Evolutionary conservation across 2,888 invertebrate genomes (phyloP).

Genomic region (Hyles lineata): DNA sequence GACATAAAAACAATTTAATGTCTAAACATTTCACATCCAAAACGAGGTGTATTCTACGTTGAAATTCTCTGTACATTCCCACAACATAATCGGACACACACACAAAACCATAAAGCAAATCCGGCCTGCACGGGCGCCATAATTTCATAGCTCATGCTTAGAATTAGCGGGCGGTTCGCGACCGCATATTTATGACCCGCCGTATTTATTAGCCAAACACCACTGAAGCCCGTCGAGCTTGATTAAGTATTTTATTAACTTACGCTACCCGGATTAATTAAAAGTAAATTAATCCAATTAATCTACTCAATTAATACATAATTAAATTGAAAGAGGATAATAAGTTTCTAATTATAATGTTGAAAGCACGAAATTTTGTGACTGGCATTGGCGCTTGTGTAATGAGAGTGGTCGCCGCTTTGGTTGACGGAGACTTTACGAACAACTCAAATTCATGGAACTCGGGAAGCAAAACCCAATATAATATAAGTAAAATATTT

Average conservation of each 20-base stretch:
- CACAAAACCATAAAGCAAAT: constrained; percentile 3
- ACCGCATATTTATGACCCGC: neutral
- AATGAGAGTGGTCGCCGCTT: no score
- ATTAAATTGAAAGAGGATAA: no score
- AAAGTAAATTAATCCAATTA: no score
- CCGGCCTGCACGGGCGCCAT: neutral
- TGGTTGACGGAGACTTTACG: no score
- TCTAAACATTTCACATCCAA: neutral
- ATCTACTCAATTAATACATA: no score
- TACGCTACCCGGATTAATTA: neutral
- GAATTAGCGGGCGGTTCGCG: neutral
- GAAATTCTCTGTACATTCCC: neutral
- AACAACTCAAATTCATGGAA: no score
- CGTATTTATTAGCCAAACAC: constrained; percentile 2
- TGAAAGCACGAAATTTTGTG: no score
- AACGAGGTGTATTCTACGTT: neutral
- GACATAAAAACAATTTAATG: no score
- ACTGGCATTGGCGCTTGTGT: no score
- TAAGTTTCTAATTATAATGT: no score
- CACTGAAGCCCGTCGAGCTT: neutral
- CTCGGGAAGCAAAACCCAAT: no score
- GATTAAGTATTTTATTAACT: constrained; percentile 6
- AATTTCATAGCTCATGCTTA: constrained; percentile 3
- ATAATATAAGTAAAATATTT: no score
- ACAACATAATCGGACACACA: neutral